Evolutionary conservation across 2,797 vertebrate genomes (phyloP), one percentile per base, ranked within the genome.

Genomic region (Microctenopoma lineatum): DNA sequence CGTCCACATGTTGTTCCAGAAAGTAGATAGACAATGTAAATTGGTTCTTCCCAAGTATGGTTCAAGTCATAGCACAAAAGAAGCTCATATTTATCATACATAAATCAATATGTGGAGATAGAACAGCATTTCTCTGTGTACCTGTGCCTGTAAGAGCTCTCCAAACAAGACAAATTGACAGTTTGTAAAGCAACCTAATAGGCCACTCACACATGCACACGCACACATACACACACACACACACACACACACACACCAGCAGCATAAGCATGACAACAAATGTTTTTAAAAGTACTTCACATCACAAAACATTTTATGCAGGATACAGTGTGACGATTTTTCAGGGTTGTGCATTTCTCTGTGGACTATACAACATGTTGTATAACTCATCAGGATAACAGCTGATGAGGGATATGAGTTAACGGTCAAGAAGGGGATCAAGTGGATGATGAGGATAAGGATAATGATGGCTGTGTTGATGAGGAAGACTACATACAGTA

Each of bases 361-460:
- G 18, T 25, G 59, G 75, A 84, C 83, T 59, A 79, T 73, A 50
- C 71, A 70, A 61, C 69, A 13, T 55, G 15, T 5, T 41, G 39
- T 15, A 57, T 76, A 79, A 81, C 83, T 84, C 68, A 67, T 55
- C 56, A 13, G 29, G 34, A 70, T 74, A 74, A 61, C 66, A 77
- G 76, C 41, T 57, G 80, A 83, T 70, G 66, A 68, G 64, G 65
- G 70, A 75, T 74, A 44, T 52, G 69, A 79, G 57, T 60, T 69
- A 75, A 73, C 39, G 50, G 79, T 87, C 88, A 84, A 83, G 73
- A 74, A 54, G 74, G 61, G 57, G 80, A 77, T 90, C 79, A 88
- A 90, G 83, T 84, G 80, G 81, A 66, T 79, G 80, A 83, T 84
- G 80, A 84, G 68, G 80, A 81, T 60, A 72, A 80, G 60, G 72